A percentile compares a stretch with the other conserved stretches of the same genome.
Conservation (phyloP, 2,113 vertebrate species). For the Lophius piscatorius region DNA sequence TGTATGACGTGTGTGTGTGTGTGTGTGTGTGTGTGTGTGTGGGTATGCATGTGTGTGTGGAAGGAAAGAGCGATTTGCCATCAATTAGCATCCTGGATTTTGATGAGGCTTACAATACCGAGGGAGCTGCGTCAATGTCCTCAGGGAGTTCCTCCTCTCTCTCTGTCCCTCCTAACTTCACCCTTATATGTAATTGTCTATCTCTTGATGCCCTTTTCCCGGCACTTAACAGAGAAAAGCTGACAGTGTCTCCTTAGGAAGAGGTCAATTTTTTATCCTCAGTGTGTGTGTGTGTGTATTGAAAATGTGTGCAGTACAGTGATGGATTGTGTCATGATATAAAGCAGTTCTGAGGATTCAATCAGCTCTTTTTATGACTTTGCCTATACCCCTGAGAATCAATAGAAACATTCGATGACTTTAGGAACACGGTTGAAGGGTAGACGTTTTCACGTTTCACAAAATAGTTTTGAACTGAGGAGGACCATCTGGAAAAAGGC, state of each 20-base stretch:
- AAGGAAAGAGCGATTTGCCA: constrained; percentile 76
- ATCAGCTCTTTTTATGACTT: constrained; percentile 66
- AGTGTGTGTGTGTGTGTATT: constrained; percentile 8
- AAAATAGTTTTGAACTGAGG: constrained; percentile 69
- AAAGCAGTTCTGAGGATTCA: constrained; percentile 69
- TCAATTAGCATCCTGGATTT: constrained; percentile 77
- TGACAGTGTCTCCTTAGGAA: constrained; percentile 46
- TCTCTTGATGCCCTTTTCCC: constrained; percentile 38
- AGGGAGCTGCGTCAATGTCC: constrained; percentile 56
- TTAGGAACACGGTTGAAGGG: constrained; percentile 52
- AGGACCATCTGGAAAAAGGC: constrained; percentile 83
- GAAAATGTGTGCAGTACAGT: constrained; percentile 33
- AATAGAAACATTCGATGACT: constrained; percentile 73
- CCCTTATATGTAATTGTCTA: constrained; percentile 62
- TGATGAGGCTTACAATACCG: constrained; percentile 61
- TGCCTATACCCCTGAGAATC: constrained; percentile 63
- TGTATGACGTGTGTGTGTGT: constrained; percentile 69
- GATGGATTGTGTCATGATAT: constrained; percentile 72
- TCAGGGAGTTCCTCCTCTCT: constrained; percentile 56
- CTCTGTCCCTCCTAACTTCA: constrained; percentile 59
- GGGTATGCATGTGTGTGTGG: constrained; percentile 39
- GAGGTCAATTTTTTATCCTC: constrained; percentile 11
- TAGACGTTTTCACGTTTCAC: constrained; percentile 69
- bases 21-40: constrained; percentile 40
- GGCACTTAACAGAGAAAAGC: constrained; percentile 50